Evolutionary conservation across 2,113 vertebrate genomes (phyloP).

Genomic region (Felis catus): DNA sequence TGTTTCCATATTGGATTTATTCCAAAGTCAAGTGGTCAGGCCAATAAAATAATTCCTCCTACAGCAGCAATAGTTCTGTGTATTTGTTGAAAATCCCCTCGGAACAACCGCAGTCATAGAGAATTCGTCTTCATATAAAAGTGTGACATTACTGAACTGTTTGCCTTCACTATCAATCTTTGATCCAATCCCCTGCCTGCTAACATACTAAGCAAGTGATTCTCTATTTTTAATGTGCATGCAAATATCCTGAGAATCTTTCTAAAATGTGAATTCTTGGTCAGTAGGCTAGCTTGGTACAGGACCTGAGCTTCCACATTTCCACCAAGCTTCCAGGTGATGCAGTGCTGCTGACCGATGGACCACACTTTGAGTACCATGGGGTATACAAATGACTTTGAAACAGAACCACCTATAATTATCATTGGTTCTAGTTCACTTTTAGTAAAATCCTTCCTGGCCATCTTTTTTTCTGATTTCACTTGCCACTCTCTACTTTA

Average conservation of each 20-base stretch:
- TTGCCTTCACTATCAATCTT: background rate
- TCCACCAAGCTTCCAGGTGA: background rate
- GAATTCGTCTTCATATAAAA: background rate
- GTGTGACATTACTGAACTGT: background rate
- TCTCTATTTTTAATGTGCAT: background rate
- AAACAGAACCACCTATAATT: conserved; percentile 2
- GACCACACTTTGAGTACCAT: background rate
- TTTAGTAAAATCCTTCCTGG: background rate
- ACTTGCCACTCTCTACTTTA: background rate
- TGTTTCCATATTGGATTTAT: background rate
- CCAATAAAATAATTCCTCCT: background rate
- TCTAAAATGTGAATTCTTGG: background rate
- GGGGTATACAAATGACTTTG: background rate
- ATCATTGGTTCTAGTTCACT: background rate
- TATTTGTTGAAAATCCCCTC: background rate
- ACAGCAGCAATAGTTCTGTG: background rate
- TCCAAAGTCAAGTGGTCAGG: background rate
- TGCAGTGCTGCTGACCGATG: background rate
- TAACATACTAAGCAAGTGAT: background rate
- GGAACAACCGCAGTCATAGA: background rate
- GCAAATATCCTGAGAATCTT: background rate
- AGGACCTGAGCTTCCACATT: background rate
- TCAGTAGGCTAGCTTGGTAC: background rate
- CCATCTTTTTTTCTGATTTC: background rate
- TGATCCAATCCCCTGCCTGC: background rate